Evolutionary conservation across 2,113 vertebrate species (phyloP).

Genomic region (Xiphophorus hellerii): DNA sequence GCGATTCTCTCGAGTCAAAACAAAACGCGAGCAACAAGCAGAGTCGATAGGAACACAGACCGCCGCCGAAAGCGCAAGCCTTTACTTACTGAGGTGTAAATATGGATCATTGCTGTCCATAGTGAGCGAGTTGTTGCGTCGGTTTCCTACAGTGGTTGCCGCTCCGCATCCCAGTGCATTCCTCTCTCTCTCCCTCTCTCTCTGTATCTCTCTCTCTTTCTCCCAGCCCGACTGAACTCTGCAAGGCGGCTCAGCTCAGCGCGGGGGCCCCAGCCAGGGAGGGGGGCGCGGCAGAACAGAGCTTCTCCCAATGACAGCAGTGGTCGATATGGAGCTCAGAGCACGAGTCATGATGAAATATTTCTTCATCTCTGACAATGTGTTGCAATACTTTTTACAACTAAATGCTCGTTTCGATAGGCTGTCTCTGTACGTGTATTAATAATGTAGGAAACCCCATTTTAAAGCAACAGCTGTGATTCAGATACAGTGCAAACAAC

Average conservation of each 20-base stretch:
- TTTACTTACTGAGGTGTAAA: conserved; percentile 81
- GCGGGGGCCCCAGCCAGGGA: conserved; percentile 79
- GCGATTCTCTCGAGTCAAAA: conserved; percentile 47
- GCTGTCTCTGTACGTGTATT: too few species aligned
- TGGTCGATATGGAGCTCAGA: conserved; percentile 68
- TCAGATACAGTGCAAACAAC: not conserved
- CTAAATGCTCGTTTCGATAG: not conserved
- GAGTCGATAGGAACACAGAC: not conserved
- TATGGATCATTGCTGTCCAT: conserved; percentile 83
- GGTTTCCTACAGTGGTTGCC: conserved; percentile 65
- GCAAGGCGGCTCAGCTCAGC: conserved; percentile 62
- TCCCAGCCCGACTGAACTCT: conserved; percentile 70
- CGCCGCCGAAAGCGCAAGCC: not conserved
- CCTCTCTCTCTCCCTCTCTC: conserved; percentile 76
- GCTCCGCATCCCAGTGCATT: conserved; percentile 80
- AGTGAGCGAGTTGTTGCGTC: conserved; percentile 64
- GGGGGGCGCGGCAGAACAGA: conserved; percentile 66
- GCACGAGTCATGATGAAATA: conserved; percentile 57
- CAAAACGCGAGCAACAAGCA: conserved; percentile 26
- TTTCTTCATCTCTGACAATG: conserved; percentile 13
- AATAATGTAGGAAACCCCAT: too few species aligned
- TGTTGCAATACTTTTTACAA: conserved; percentile 44
- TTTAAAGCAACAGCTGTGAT: not conserved
- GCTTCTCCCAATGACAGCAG: conserved; percentile 79
- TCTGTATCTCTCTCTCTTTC: conserved; percentile 72